These are phyloP conservation scores for Onychostoma macrolepis DNA, from an alignment of 2,113 vertebrate genomes.

Conservation along the genomic window DNA sequence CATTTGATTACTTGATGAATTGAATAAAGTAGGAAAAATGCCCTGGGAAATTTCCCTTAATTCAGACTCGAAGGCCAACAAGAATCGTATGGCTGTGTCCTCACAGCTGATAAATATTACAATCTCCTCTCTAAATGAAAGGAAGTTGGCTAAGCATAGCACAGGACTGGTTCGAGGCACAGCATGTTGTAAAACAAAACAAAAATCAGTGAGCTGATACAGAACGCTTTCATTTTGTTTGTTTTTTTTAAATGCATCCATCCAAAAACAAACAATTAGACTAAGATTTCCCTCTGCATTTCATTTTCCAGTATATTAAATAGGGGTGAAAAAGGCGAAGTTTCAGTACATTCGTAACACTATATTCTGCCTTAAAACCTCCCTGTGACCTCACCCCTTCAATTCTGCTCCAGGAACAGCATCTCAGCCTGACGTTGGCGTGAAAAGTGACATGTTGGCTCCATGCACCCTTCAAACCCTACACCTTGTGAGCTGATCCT, in stretches of 20 bases:
- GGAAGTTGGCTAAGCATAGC: slow-evolving; percentile 54
- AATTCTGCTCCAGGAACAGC: slow-evolving; percentile 13
- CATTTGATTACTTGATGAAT: slow-evolving; percentile 28
- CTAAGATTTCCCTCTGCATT: slow-evolving; percentile 17
- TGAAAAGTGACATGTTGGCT: slow-evolving; percentile 8
- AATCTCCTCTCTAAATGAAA: slow-evolving; percentile 49
- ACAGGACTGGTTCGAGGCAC: slow-evolving; percentile 70
- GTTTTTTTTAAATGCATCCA: not conserved
- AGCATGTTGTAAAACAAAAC: slow-evolving; percentile 51
- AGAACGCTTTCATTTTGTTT: slow-evolving; percentile 26
- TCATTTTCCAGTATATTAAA: slow-evolving; percentile 36
- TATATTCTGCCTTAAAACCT: not conserved
- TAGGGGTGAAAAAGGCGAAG: slow-evolving; percentile 2
- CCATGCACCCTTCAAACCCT: not conserved
- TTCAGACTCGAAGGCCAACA: slow-evolving; percentile 19
- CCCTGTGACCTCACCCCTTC: not conserved
- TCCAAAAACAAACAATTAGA: not conserved
- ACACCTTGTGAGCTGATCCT: slow-evolving; percentile 22
- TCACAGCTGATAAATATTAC: slow-evolving; percentile 50
- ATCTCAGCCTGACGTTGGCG: not conserved
- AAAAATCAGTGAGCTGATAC: slow-evolving; percentile 35
- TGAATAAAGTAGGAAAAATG: slow-evolving; percentile 33
- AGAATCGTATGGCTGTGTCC: slow-evolving; percentile 23
- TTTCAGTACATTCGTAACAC: slow-evolving; percentile 35
- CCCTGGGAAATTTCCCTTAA: slow-evolving; percentile 13